Evolutionary conservation across 2,888 invertebrate genomes (phyloP), one percentile per base, ranked within the genome.

Genomic region (Drosophila paramelanica): DNA sequence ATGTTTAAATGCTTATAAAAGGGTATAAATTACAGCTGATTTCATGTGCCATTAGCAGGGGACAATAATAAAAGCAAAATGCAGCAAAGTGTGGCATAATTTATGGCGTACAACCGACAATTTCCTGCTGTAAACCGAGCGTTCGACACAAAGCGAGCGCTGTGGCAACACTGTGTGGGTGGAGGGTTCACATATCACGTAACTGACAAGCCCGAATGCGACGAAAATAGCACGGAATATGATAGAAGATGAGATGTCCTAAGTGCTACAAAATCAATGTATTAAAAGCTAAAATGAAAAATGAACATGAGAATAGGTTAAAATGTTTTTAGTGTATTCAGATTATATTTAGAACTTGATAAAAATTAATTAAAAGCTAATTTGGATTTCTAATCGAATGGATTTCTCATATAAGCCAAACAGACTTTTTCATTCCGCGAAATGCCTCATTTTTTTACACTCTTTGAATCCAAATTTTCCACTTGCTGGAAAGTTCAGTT

Each of bases 61-160:
- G 43, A 51, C 72, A 68, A 72, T 59, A 71, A 67, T 65, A 60
- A 58, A 46, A 53, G 57, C 39, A 67, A 49, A 62, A 43, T 67
- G 69, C 66, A 77, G 42, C 64, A 70, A 66, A 74, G 65, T 74
- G 62, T 77, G 67, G 53, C 57, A 77, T 77, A 78, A 78, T 78
- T 78, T 78, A 78, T 78, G 72, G 72, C 64, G 7, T 42, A 67
- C 72, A 75, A 64, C 67, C 75, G 55, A 72, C 60, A 75, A 75
- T 75, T 75, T 75, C 75, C 75, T 60, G 72, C 56, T 46, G 53
- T 43, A 56, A 70, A 51, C 36, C 38, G 58, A 27, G 31, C 13
- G 55, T 23, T 55, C 50, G 38, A 41, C 72, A 59, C 33, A 45
- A 31, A 11, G 20, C 23, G 49, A 13, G 38, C 23, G 3, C 14